These are phyloP conservation scores for Pontoporia blainvillei DNA, from an alignment of 2,113 vertebrate genomes.

Conservation along the genomic window DNA sequence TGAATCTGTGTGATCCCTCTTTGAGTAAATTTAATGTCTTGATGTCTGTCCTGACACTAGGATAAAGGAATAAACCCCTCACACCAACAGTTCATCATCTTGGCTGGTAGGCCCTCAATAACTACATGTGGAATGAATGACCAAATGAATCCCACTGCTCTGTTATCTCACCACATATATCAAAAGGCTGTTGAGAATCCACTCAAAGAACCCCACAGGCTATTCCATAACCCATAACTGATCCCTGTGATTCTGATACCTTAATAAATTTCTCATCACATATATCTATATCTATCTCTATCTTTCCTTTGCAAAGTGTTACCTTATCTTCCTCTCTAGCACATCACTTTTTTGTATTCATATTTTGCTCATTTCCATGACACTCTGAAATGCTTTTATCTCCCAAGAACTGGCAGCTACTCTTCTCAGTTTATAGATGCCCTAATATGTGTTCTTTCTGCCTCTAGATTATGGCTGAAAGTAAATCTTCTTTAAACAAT, in stretches of 20 bases:
- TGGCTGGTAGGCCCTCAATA: neutral
- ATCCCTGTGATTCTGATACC: neutral
- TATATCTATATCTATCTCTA: neutral
- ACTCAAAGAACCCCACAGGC: neutral
- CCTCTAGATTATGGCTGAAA: neutral
- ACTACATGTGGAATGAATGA: neutral
- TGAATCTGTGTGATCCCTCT: neutral
- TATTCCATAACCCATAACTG: neutral
- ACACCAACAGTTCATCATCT: neutral
- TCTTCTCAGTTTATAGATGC: neutral
- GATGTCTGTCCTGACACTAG: neutral
- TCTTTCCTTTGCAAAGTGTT: neutral
- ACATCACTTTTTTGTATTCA: neutral
- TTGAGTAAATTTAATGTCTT: neutral
- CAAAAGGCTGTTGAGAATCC: neutral
- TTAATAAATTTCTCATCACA: neutral
- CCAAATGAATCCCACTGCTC: neutral
- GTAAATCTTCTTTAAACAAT: neutral
- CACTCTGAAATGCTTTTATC: neutral
- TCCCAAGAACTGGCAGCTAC: neutral
- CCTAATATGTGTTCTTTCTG: neutral
- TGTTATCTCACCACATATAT: neutral
- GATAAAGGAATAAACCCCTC: neutral
- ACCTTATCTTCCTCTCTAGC: neutral
- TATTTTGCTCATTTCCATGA: neutral